Evolutionary conservation across 2,797 vertebrate genomes (phyloP).

Genomic region (Mionectes olivaceus): DNA sequence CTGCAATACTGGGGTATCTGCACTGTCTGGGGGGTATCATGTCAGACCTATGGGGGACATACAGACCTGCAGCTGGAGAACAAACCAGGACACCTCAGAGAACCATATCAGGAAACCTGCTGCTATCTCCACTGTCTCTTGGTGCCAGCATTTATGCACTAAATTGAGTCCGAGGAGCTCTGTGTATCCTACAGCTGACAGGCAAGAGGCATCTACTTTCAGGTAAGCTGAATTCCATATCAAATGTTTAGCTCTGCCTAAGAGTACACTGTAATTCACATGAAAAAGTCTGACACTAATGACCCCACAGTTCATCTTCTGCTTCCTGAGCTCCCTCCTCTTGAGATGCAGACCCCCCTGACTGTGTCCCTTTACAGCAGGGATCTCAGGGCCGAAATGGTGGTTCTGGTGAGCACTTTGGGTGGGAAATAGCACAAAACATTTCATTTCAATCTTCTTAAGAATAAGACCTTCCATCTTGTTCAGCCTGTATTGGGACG

Average conservation of each 20-base stretch:
- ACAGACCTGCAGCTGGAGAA: background rate
- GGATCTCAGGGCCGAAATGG: background rate
- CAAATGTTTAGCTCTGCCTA: background rate
- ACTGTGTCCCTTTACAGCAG: background rate
- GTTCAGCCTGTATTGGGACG: background rate
- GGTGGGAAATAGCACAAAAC: background rate
- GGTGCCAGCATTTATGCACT: background rate
- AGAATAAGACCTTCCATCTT: background rate
- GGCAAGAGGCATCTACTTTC: background rate
- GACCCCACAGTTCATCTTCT: background rate
- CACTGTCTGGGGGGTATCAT: rapidly evolving
- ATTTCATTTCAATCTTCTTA: background rate
- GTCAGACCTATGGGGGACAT: background rate
- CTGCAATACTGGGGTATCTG: background rate
- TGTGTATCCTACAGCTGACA: background rate
- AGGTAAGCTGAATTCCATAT: background rate
- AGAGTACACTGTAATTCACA: background rate
- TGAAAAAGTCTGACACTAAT: background rate
- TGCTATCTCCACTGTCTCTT: background rate
- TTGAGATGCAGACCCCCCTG: background rate
- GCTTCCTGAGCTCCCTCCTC: background rate
- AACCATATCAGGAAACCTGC: background rate
- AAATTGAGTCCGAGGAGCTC: background rate
- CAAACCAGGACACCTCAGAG: background rate
- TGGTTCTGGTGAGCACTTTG: background rate